These are phyloP conservation scores for Rhynchonycteris naso DNA, from an alignment of 2,797 vertebrate genomes.

Conservation along the genomic window DNA sequence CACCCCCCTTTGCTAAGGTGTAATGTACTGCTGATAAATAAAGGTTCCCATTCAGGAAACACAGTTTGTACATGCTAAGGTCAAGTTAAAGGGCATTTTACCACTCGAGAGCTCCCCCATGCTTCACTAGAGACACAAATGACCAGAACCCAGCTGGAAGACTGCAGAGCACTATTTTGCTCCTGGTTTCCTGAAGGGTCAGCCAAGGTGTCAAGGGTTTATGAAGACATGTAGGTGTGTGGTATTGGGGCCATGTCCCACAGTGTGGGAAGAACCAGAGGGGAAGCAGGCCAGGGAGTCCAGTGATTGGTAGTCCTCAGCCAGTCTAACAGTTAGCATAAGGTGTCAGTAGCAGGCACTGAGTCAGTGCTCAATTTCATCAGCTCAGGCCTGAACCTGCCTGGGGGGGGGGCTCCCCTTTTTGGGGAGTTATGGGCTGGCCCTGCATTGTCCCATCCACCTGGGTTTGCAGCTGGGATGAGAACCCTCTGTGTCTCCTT, in stretches of 20 bases:
- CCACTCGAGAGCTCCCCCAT: not conserved
- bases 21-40: no score
- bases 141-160: not conserved
- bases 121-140: not conserved
- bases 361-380: not conserved
- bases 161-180: no score
- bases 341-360: not conserved
- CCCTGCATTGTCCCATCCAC: no score
- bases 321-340: fast-evolving
- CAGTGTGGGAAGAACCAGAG: not conserved
- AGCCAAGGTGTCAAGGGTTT: not conserved
- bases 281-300: not conserved
- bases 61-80: not conserved
- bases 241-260: not conserved
- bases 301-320: not conserved
- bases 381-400: not conserved
- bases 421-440: not conserved
- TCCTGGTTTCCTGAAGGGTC: not conserved
- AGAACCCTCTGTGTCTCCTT: not conserved
- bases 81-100: not conserved
- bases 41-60: not conserved
- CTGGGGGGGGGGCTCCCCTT: not conserved
- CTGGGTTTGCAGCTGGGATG: not conserved
- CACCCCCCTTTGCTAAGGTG: no score
- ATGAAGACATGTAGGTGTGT: not conserved